These are phyloP conservation scores for Platycercus adscitus DNA, from an alignment of 2,113 vertebrate species.

Conservation along the genomic window DNA sequence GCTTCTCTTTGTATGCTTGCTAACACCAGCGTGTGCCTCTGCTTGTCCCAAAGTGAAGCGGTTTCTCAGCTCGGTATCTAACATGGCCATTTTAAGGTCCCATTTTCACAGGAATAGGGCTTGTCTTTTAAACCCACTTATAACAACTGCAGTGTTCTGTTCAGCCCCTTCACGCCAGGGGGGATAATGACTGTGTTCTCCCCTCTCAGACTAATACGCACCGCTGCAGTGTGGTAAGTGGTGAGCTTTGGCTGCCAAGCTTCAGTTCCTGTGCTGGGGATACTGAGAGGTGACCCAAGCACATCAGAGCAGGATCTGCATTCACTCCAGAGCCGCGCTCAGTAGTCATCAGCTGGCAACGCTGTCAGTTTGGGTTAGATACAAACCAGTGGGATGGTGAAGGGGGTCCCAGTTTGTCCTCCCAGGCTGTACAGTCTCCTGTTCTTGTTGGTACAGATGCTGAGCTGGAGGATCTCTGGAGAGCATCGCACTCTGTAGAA, in stretches of 20 bases:
- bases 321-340: accelerated
- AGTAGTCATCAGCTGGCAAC: accelerated
- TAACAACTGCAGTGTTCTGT: neutral
- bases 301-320: neutral
- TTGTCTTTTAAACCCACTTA: neutral
- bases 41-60: neutral
- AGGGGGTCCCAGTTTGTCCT: neutral
- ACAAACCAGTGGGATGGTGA: neutral
- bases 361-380: neutral
- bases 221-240: accelerated
- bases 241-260: neutral
- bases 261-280: neutral
- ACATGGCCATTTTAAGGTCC: neutral
- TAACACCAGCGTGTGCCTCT: neutral
- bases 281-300: neutral
- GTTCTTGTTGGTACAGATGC: neutral
- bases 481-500: neutral
- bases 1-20: neutral
- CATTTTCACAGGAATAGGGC: neutral
- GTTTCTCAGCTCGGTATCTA: neutral
- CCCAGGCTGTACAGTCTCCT: neutral
- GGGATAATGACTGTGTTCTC: neutral
- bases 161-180: neutral
- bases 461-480: neutral
- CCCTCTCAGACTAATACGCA: accelerated